Conservation (phyloP, 1,140 invertebrate species). For the Schlechtendalia chinensis region DNA sequence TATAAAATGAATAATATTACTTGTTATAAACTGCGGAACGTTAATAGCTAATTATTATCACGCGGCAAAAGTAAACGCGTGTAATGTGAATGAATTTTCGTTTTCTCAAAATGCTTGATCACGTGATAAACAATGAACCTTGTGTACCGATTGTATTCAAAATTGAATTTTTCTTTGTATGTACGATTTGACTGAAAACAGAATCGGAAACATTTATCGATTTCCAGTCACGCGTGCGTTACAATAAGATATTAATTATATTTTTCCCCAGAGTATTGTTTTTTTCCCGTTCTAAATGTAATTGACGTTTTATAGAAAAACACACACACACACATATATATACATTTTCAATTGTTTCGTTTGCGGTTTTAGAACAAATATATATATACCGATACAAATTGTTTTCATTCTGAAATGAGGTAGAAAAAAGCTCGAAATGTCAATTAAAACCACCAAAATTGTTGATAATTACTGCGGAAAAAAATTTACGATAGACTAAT, state of each 20-base stretch:
- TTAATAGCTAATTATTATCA: too few relatives aligned
- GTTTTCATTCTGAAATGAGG: neutral
- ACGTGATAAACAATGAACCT: too few relatives aligned
- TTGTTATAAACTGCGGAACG: too few relatives aligned
- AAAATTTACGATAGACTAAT: too few relatives aligned
- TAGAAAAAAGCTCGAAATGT: neutral
- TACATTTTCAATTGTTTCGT: neutral
- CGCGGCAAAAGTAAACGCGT: too few relatives aligned
- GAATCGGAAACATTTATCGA: neutral
- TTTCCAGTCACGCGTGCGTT: neutral
- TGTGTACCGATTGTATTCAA: neutral
- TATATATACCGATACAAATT: neutral
- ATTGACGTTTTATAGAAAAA: neutral
- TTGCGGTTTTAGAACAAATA: neutral
- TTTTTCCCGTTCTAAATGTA: neutral
- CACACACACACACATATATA: neutral
- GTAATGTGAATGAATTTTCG: too few relatives aligned
- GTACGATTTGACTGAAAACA: too few relatives aligned
- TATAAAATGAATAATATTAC: too few relatives aligned
- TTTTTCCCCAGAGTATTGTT: neutral
- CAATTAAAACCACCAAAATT: neutral
- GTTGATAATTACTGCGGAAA: neutral
- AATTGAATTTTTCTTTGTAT: neutral
- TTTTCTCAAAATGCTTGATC: too few relatives aligned
- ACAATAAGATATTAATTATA: conserved; percentile 3